Conservation (phyloP, 2,888 invertebrate species). For the Lasioglossum calceatum region DNA sequence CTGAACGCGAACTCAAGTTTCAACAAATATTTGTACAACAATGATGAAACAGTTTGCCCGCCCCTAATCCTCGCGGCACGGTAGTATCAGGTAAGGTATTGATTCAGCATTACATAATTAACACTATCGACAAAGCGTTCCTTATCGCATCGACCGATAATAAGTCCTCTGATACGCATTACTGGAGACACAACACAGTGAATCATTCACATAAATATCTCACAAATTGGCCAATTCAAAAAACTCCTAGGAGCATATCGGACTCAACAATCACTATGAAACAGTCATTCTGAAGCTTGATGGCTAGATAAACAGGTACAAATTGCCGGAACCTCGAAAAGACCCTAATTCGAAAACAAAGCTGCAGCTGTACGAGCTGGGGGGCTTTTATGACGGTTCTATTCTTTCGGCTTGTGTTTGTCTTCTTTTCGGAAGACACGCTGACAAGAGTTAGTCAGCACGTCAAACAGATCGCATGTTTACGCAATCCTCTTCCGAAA, state of each 20-base stretch:
- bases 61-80: not conserved
- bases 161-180: not conserved
- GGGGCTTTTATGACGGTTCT: not conserved
- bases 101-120: slow-evolving; percentile 27
- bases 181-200: not conserved
- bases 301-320: not conserved
- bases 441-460: not conserved
- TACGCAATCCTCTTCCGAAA: not conserved
- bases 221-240: not conserved
- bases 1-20: not conserved
- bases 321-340: not conserved
- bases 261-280: not conserved
- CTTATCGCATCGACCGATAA: not conserved
- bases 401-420: not conserved
- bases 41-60: not conserved
- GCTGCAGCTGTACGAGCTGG: not conserved
- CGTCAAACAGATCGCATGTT: not conserved
- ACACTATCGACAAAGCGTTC: slow-evolving; percentile 21
- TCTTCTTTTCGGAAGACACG: not conserved
- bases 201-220: not conserved
- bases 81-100: slow-evolving; percentile 28
- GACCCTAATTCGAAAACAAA: not conserved
- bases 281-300: not conserved
- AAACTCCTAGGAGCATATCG: not conserved
- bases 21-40: slow-evolving; percentile 1